A percentile compares a stretch with the other conserved stretches of the same genome.
Conservation (phyloP, 1,140 invertebrate species). For the Leptinotarsa defecta region DNA sequence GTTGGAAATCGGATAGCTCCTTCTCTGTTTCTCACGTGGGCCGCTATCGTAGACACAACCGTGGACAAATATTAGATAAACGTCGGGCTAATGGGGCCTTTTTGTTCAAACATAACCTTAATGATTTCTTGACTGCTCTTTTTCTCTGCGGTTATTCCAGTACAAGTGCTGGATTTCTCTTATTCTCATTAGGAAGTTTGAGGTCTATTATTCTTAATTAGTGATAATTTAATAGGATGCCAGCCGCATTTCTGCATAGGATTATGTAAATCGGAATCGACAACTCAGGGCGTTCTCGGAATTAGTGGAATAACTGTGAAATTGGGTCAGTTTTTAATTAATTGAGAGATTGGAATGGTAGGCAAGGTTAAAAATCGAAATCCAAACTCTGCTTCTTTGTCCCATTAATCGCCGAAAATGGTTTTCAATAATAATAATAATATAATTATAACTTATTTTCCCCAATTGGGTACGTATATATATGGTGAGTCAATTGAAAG, state of each 20-base stretch:
- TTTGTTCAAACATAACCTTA: slow-evolving; percentile 56
- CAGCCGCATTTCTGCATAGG: slow-evolving; percentile 20
- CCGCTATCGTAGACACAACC: slow-evolving; percentile 49
- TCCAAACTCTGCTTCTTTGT: no score
- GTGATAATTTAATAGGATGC: slow-evolving; percentile 22
- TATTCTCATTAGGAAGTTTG: slow-evolving; percentile 23
- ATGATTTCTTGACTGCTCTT: slow-evolving; percentile 47
- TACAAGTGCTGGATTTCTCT: slow-evolving; percentile 9
- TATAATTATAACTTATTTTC: no score
- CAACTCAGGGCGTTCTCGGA: slow-evolving; percentile 13
- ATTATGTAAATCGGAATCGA: slow-evolving; percentile 16
- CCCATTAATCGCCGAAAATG: no score
- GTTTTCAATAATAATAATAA: no score
- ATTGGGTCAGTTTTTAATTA: slow-evolving; percentile 8
- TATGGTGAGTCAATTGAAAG: no score
- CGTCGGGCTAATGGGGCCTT: slow-evolving; percentile 54
- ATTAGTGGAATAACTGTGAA: slow-evolving; percentile 12
- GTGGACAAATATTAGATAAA: slow-evolving; percentile 57
- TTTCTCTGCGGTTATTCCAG: slow-evolving; percentile 9
- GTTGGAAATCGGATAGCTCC: slow-evolving; percentile 19
- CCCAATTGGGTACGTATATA: no score
- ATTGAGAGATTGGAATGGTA: background rate
- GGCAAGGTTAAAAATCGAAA: background rate
- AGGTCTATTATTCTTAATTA: slow-evolving; percentile 27
- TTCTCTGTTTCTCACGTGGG: slow-evolving; percentile 39